Conservation (phyloP, 2,113 vertebrate genomes). For the Periophthalmodon schlosseri region DNA sequence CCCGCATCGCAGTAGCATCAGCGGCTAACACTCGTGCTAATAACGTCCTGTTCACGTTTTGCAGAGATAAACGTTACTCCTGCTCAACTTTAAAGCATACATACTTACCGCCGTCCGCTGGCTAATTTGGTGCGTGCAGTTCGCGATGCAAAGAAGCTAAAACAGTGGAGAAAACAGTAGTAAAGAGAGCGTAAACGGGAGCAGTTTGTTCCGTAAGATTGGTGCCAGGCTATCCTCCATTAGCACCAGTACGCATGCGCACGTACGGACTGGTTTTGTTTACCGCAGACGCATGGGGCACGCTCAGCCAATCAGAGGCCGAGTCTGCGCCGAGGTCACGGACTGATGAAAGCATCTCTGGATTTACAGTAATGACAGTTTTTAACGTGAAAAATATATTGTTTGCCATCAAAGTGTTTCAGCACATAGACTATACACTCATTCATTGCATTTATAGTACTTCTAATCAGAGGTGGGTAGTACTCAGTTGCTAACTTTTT, state of each 20-base stretch:
- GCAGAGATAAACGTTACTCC: neutral
- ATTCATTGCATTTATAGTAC: no score
- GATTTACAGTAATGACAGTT: neutral
- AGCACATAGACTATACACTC: no score
- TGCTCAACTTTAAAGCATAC: neutral
- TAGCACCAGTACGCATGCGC: slow-evolving; percentile 54
- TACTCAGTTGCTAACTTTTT: no score
- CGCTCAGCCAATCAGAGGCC: slow-evolving; percentile 64
- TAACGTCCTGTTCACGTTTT: neutral
- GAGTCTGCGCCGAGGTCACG: neutral
- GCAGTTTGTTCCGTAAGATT: slow-evolving; percentile 36
- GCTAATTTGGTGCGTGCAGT: slow-evolving; percentile 1
- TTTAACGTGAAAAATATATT: no score
- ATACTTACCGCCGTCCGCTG: slow-evolving; percentile 39
- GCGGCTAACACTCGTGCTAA: slow-evolving; percentile 30
- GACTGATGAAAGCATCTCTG: neutral
- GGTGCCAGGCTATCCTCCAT: slow-evolving; percentile 51
- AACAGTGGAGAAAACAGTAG: neutral
- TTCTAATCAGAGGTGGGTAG: no score
- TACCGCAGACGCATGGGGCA: slow-evolving; percentile 68
- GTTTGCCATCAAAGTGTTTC: no score
- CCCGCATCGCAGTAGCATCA: slow-evolving; percentile 43
- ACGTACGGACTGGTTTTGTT: slow-evolving; percentile 62
- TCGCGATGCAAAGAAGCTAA: neutral
- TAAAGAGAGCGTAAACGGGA: slow-evolving; percentile 2